A percentile compares a stretch with the other conserved stretches of the same genome.
These are phyloP conservation scores for Todiramphus saurophagus DNA, from an alignment of 2,113 vertebrate genomes.

Conservation along the genomic window DNA sequence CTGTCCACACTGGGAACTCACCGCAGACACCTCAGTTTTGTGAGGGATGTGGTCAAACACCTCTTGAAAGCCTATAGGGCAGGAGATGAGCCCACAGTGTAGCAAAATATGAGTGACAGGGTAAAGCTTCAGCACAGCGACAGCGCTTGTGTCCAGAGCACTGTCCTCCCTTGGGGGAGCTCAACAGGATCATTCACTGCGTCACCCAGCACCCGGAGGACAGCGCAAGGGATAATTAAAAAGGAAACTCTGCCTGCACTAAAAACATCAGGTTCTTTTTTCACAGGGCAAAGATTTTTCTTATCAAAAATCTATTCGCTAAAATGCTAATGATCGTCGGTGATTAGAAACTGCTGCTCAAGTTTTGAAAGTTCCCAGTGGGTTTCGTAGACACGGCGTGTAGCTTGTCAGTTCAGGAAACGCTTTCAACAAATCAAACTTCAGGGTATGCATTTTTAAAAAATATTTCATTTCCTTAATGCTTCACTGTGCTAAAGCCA, in stretches of 20 bases:
- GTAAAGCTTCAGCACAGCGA: neutral
- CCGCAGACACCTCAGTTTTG: no score
- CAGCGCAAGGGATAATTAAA: constrained; percentile 57
- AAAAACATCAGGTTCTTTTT: constrained; percentile 37
- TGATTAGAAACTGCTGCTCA: constrained; percentile 82
- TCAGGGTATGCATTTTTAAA: constrained; percentile 52
- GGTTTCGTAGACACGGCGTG: constrained; percentile 74
- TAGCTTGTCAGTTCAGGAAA: constrained; percentile 79
- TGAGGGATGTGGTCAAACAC: no score
- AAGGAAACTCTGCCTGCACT: constrained; percentile 47
- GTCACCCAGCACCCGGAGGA: neutral
- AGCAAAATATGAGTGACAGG: neutral
- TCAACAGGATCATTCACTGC: neutral
- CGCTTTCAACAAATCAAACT: constrained; percentile 78
- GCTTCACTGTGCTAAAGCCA: constrained; percentile 76
- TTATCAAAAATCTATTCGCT: constrained; percentile 76
- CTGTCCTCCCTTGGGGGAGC: neutral
- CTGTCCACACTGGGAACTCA: neutral
- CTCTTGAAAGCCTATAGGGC: no score
- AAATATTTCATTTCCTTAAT: constrained; percentile 76
- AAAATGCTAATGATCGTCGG: constrained; percentile 81
- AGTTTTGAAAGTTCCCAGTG: constrained; percentile 79
- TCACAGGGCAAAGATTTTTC: constrained; percentile 73
- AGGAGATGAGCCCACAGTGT: neutral
- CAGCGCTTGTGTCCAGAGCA: neutral